Conservation (phyloP, 2,797 vertebrate genomes). For the Setipinna tenuifilis region DNA sequence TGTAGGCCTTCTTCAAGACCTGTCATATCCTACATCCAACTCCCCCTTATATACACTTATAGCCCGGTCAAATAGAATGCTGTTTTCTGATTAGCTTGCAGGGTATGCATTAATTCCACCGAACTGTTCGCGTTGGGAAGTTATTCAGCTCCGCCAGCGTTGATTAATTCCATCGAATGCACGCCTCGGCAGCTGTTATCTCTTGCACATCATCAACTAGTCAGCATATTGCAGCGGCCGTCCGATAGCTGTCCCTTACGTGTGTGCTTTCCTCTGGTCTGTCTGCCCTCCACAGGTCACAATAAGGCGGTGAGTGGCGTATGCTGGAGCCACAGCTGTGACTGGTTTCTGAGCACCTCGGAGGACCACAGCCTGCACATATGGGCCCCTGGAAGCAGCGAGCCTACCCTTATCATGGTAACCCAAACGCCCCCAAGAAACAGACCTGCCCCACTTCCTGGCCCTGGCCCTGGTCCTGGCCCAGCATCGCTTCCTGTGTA, state of each 20-base stretch:
- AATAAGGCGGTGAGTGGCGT: constrained; percentile 80
- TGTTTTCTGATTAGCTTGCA: too few species aligned
- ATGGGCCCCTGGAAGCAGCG: constrained; percentile 76
- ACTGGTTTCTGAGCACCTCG: constrained; percentile 82
- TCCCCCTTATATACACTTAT: too few species aligned
- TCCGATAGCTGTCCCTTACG: background rate
- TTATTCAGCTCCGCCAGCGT: too few species aligned
- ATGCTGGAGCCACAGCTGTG: constrained; percentile 84
- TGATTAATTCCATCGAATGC: too few species aligned
- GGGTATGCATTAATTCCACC: too few species aligned
- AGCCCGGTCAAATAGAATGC: too few species aligned
- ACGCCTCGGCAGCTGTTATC: too few species aligned
- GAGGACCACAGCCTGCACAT: constrained; percentile 80
- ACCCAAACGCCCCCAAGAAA: constrained; percentile 30
- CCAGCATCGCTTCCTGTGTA: background rate
- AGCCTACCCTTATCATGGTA: constrained; percentile 81
- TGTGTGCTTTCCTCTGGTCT: background rate
- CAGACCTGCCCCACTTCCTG: constrained; percentile 41
- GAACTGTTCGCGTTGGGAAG: too few species aligned
- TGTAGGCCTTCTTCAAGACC: too few species aligned
- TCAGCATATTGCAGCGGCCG: background rate
- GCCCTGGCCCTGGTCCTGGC: background rate
- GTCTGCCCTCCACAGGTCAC: constrained; percentile 75
- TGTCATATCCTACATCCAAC: too few species aligned
- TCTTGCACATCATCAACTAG: too few species aligned